Conservation (phyloP, 2,113 vertebrate genomes). For the Crypturellus undulatus region DNA sequence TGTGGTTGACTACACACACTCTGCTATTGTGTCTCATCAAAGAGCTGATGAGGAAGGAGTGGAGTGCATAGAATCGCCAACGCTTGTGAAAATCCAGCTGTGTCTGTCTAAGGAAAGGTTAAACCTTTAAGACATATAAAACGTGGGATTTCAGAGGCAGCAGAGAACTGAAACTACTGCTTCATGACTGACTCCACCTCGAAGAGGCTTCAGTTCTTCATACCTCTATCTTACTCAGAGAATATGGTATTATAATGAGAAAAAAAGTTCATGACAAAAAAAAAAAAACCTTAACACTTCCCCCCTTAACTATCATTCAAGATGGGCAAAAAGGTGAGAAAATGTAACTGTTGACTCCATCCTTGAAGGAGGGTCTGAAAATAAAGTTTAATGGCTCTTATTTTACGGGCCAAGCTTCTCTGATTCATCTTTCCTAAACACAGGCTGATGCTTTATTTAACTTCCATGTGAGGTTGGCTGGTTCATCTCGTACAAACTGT, state of each 20-base stretch:
- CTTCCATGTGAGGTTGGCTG: not conserved
- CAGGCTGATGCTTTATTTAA: constrained; percentile 14
- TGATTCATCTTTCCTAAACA: constrained; percentile 14
- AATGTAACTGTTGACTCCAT: not conserved
- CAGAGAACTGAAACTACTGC: not conserved
- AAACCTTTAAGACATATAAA: not conserved
- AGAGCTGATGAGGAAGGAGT: not conserved
- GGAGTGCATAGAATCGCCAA: not conserved
- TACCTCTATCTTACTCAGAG: not conserved
- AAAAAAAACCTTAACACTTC: not conserved
- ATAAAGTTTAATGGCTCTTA: not conserved
- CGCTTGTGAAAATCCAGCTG: not conserved
- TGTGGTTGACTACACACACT: not conserved
- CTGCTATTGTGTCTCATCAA: not conserved
- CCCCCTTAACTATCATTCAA: not conserved
- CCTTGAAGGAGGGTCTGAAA: not conserved
- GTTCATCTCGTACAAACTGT: constrained; percentile 19
- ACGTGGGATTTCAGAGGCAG: not conserved
- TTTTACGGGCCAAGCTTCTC: not conserved
- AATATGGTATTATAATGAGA: not conserved
- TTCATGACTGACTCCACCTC: not conserved
- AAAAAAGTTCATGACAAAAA: not conserved
- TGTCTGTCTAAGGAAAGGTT: not conserved
- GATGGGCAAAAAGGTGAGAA: not conserved
- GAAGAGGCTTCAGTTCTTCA: not conserved